Evolutionary conservation across 2,888 invertebrate species (phyloP), one percentile per base, ranked within the genome.

Genomic region (Pammene fasciana): DNA sequence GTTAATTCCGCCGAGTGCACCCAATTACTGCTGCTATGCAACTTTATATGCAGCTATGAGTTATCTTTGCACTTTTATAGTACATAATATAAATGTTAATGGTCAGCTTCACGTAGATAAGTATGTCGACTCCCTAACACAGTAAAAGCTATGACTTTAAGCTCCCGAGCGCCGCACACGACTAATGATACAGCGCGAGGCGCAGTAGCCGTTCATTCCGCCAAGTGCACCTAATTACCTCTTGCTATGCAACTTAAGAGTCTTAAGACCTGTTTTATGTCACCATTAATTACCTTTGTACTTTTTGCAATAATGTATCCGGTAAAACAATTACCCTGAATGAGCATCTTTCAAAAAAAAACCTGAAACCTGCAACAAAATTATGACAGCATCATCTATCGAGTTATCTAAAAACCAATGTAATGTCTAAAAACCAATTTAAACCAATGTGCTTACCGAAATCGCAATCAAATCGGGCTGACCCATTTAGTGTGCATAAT

Each of bases 121-220:
- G 11, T 26, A 5, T 50, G 3, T 2, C 34, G 7, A 7, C 34
- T 11, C 5, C 11, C 50, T 50, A 50, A 52, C 11, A 13, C 16
- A 6, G n/a, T 2, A 18, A 18, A 10, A 38, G 18, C 41, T 62
- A 18, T 41, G 62, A 52, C 62, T n/a, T 62, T 62, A 16, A 50
- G 13, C 18, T 62, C 18, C 41, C 36, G n/a, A 50, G 48, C 6
- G 41, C 18, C 13, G 59, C 41, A 18, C 18, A 38, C 18, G 18
- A 76, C 80, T 86, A 86, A 86, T 86, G 80, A 86, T 79, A 86
- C 75, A 82, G 78, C 64, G 55, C 64, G 54, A 46, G 54, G 59
- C 46, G 74, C 78, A 76, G 77, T 74, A 78, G 75, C 79, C 80
- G 75, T 79, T 82, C 75, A 85, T 83, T 82, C 82, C 75, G 70